Conservation (phyloP, 2,797 vertebrate species). For the Numenius phaeopus region DNA sequence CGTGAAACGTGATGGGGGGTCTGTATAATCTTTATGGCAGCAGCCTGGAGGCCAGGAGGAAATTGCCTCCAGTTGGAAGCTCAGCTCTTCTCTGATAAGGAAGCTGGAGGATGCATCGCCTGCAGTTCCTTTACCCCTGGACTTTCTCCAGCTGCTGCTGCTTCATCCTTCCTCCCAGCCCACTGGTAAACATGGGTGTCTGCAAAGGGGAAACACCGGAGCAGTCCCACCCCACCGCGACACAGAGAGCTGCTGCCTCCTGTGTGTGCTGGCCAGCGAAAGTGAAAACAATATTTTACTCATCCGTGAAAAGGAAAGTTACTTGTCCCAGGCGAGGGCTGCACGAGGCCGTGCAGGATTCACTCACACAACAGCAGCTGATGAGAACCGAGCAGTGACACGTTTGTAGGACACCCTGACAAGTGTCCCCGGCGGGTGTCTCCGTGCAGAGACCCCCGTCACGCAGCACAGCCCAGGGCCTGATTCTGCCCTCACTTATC, state of each 20-base stretch:
- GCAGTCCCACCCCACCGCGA: background rate
- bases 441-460: background rate
- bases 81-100: background rate
- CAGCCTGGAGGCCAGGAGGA: background rate
- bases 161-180: background rate
- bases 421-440: fast-evolving
- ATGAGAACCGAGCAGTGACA: background rate
- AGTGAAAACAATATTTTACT: background rate
- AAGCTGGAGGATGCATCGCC: background rate
- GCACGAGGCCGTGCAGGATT: background rate
- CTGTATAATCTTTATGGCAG: background rate
- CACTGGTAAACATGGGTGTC: background rate
- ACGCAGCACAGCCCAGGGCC: background rate
- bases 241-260: background rate
- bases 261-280: background rate
- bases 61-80: background rate
- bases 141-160: background rate
- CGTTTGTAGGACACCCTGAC: fast-evolving
- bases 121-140: background rate
- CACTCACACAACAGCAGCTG: background rate
- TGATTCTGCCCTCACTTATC: background rate
- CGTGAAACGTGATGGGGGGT: background rate
- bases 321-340: background rate
- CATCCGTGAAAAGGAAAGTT: background rate
- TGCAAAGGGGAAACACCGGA: background rate